Base-by-base conservation (phyloP, 2,113 vertebrate species). In the Tenebrosternarchus preto region DNA sequence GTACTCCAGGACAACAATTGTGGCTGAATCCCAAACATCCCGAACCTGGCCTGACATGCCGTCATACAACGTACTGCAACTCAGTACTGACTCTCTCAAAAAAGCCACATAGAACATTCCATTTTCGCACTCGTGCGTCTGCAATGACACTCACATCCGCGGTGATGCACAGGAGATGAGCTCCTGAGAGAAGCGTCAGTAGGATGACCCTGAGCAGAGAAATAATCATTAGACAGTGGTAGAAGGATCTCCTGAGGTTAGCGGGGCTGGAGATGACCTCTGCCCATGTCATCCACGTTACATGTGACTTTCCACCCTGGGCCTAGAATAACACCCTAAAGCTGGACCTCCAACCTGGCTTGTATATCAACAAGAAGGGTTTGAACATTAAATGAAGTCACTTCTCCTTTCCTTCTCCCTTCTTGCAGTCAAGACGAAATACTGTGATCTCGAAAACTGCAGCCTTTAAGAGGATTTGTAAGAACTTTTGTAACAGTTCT, bases 161-260 rank as follows among this genome's bases (percentile, higher is more conserved):
- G n/a, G 29, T 43, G 27, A n/a, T n/a, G 29, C 61, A 29, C 25
- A 31, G 57, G n/a, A 64, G 27, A 57, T 5, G 53, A 61, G 67
- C 4, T 68, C 61, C 50, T 63, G 46, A 78, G 39, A 73, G 75
- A 80, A 73, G 61, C 81, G n/a, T n/a, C n/a, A n/a, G n/a, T 83
- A 75, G 33, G 57, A 70, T 39, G 78, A 76, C 17, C 43, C 56
- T 78, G 73, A 60, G 78, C 39, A 81, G 15, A 68, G 80, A 84
- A 81, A 84, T 82, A 73, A 64, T 78, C 76, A 81, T 83, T 86
- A 53, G 31, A 82, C 76, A 85, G 79, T 56, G 55, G 60, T 36
- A 69, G 17, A 61, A 64, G 60, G n/a, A n/a, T n/a, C n/a, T n/a
- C 68, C 33, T 73, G 79, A 83, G 82, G 76, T 82, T 77, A 84